Base-by-base conservation (phyloP, 1,140 invertebrate species). In the Schlechtendalia chinensis region DNA sequence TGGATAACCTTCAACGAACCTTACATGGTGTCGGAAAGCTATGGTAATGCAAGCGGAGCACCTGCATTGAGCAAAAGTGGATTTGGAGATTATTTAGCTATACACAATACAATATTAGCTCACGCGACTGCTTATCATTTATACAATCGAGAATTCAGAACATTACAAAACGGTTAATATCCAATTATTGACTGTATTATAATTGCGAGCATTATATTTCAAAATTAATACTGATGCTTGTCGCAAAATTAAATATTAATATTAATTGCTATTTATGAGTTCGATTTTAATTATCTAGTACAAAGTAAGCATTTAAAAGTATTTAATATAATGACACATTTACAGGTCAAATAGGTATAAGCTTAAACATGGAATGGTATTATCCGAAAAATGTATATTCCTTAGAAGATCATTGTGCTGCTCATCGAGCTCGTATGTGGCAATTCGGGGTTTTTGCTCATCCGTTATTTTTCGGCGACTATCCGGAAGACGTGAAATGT, bases 1-100 rank as follows among this genome's bases (percentile, higher is more conserved):
- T 93, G 91, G 90, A 89, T 90, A 3, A 93, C 92, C 0, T 89
- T 93, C 81, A 93, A 93, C 84, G 91, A 93, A 84, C 91, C 91
- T 6, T 89, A 89, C 86, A 89, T 90, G 81, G 88, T 90, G 6
- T 91, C 90, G 82, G 85, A 89, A 71, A 90, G 90, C 16, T 92
- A 92, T 83, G 32, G 59, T 29, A 83, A 19, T 39, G 83, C 5
- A 85, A 84, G 14, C 3, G 85, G 84, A 10, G 85, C 84, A 27
- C 85, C 87, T 16, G 83, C 82, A 24, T 81, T 85, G n/a, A 88
- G 89, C 82, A 87, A 88, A 75, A 87, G 88, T 0, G 90, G 90
- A 8, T 83, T 85, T 17, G 84, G 82, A 0, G 88, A 90, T 81
- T 91, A 91, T 83, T 85, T 90, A 1, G 90, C 89, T 82, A 89